These are phyloP conservation scores for Alligator mississippiensis DNA, from an alignment of 2,113 vertebrate species.

Conservation along the genomic window DNA sequence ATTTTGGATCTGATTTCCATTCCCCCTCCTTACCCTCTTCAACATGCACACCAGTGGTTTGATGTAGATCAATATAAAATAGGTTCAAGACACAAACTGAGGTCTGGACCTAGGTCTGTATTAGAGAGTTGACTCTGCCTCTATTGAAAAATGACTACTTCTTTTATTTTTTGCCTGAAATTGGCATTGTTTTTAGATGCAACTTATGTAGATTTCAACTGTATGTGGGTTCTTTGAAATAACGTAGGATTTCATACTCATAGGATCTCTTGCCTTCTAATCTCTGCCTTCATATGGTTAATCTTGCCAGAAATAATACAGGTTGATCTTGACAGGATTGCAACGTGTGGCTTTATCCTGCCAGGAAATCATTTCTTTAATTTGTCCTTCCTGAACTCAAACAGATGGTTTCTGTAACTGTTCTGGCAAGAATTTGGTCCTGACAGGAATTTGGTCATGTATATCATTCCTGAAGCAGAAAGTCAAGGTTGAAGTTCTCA, in stretches of 20 bases:
- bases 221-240: not conserved
- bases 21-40: not conserved
- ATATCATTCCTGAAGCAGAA: not conserved
- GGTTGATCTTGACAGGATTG: slow-evolving; percentile 33
- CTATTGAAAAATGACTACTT: not conserved
- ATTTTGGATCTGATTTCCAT: not conserved
- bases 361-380: slow-evolving; percentile 34
- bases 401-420: not conserved
- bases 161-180: not conserved
- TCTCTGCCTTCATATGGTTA: slow-evolving; percentile 22
- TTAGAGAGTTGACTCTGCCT: not conserved
- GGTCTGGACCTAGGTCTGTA: not conserved
- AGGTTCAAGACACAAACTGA: not conserved
- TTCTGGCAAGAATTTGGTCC: not conserved
- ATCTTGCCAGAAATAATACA: slow-evolving; percentile 33
- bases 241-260: not conserved
- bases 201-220: not conserved
- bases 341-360: not conserved
- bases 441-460: not conserved
- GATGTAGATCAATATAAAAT: not conserved
- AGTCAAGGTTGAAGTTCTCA: not conserved
- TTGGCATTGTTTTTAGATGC: not conserved
- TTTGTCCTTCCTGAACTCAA: not conserved
- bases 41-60: not conserved
- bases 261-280: slow-evolving; percentile 4